Conservation (phyloP, 2,113 vertebrate genomes). For the Indicator indicator region DNA sequence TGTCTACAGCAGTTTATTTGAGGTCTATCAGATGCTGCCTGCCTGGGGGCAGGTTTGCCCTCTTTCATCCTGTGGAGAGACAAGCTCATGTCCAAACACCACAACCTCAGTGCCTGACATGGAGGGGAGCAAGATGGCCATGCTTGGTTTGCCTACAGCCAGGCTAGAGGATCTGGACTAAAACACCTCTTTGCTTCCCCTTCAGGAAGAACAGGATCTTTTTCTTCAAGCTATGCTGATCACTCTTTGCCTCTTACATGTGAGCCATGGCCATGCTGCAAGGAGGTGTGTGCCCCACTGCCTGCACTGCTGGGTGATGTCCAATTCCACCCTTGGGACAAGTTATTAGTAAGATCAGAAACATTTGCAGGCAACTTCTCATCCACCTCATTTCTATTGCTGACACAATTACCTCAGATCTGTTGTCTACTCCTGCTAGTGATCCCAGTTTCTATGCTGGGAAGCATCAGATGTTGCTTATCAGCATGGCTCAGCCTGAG, state of each 20-base stretch:
- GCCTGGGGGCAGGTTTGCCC: background rate
- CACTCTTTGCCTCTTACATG: background rate
- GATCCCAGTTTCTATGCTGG: background rate
- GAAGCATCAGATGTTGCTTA: background rate
- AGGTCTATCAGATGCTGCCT: background rate
- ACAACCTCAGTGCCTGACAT: rapidly evolving
- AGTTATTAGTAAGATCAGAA: background rate
- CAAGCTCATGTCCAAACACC: background rate
- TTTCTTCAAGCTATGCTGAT: background rate
- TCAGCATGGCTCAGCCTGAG: background rate
- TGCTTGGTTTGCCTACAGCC: background rate
- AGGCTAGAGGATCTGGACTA: background rate
- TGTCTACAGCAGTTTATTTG: background rate
- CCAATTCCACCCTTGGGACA: background rate
- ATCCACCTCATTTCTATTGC: background rate
- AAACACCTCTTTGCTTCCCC: background rate
- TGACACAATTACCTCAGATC: background rate
- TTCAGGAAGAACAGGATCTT: background rate
- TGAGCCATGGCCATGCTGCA: background rate
- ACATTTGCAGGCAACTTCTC: background rate
- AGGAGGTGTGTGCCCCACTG: background rate
- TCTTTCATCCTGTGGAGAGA: background rate
- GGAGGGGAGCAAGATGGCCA: background rate
- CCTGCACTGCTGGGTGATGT: rapidly evolving
- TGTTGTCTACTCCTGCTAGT: background rate